Base-by-base conservation (phyloP, 2,113 vertebrate genomes). In the Oriolus oriolus region DNA sequence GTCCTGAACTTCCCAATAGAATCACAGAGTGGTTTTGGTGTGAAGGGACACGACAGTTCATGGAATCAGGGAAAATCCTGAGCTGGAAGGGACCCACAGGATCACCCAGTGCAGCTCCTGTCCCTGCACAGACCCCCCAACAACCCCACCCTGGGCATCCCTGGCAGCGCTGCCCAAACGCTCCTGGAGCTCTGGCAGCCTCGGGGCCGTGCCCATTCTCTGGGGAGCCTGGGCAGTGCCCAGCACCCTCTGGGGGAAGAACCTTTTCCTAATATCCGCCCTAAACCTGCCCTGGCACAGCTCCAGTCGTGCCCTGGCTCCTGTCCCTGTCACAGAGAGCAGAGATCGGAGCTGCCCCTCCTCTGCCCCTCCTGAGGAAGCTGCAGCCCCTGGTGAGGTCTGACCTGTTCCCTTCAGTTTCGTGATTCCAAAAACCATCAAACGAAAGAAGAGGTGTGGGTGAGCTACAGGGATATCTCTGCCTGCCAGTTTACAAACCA, bases 151-250 rank as follows among this genome's bases (percentile, higher is more conserved):
- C 60, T 64, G 57, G 7, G 21, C 50, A 56, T 6, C 49, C 28
- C 10, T n/a, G n/a, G n/a, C n/a, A n/a, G 13, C 0, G 1, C 0
- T 42, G 31, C 8, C 44, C 31, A 30, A 42, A 24, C 6, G 0
- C 18, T 16, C 63, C 73, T 23, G 37, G 18, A 37, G 73, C 73
- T 37, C 31, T 85, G 60, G 41, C 35, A 75, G n/a, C 50, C 35
- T 30, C 3, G 2, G 70, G 16, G 4, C 5, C 0, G 31, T 35
- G 10, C 2, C 31, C 61, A 42, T 11, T 35, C 53, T 42, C 61
- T 42, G 57, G 49, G 81, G 11, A 64, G 41, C 69, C 68, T 63
- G 70, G 10, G 9, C 83, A 68, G 61, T 68, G 71, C 63, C 59
- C 63, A 37, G 26, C 53, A 52, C 37, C 37, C 64, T 53, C 33